Base-by-base conservation (phyloP, 1,140 invertebrate genomes). In the Drosophila navojoa region DNA sequence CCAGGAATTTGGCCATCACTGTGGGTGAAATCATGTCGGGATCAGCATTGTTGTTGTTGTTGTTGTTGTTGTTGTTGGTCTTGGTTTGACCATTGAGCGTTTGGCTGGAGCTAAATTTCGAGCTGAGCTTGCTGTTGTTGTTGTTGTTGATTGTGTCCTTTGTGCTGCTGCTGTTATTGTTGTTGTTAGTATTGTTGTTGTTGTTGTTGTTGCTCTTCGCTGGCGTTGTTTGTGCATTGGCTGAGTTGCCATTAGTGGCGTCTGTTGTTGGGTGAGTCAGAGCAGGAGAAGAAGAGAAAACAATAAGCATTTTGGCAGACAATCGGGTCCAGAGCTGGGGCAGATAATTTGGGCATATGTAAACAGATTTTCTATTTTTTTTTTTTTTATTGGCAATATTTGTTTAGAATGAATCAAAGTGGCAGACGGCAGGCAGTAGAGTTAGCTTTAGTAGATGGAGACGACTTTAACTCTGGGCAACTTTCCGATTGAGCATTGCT, bases 1-100 rank as follows among this genome's bases (percentile, higher is more conserved):
- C 96, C 29, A 99, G 93, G 49, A 98, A 96, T 94, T 98, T 98
- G 3, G 97, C 97, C 95, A 99, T 97, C 52, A 98, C 95, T 13
- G 97, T 96, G 35, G 97, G 97, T 9, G 97, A 98, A 22, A 99
- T 97, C 79, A 96, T 95, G 69, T 98, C 97, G 19, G 93, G 93
- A 77, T 95, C 94, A 74, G 92, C 90, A 35, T 68, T 92, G 87
- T 81, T 90, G 93, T 57, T 80, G 27, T 27, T 27, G 27, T 27
- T 27, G 19, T 22, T 22, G 19, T 22, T 22, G 19, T 22, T 22
- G 19, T 22, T 22, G 16, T 42, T 79, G n/a, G 25, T 63, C 27
- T 53, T 67, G 16, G 62, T 89, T 76, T 91, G 76, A 9, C 50
- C 52, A 49, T 77, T 81, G 19, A 73, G 57, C 27, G 64, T 52